Evolutionary conservation across 2,797 vertebrate genomes (phyloP).

Genomic region (Danio kyathit): DNA sequence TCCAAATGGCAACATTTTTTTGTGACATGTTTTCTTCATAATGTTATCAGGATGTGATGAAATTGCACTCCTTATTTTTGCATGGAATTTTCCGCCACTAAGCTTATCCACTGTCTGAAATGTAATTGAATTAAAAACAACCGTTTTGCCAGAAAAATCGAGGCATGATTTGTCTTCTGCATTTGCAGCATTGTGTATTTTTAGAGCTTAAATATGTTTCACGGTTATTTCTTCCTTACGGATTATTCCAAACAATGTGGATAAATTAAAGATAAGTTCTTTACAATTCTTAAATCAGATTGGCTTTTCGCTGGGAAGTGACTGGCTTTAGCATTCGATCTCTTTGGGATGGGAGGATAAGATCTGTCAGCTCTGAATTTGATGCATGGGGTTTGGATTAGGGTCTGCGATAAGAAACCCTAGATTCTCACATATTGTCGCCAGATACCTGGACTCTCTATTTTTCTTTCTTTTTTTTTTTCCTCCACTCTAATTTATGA

Average conservation of each 20-base stretch:
- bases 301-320: slow-evolving; percentile 9
- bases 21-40: too few relatives aligned
- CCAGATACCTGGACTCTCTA: slow-evolving; percentile 9
- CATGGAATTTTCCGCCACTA: neutral
- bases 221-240: neutral
- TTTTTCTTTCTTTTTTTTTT: slow-evolving; percentile 19
- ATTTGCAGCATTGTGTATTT: slow-evolving; percentile 1
- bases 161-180: slow-evolving; percentile 9
- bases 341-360: neutral
- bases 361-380: slow-evolving; percentile 17
- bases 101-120: neutral
- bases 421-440: slow-evolving; percentile 8
- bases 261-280: neutral
- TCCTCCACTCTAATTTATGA: neutral
- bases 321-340: slow-evolving; percentile 7
- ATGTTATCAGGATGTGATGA: neutral
- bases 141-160: neutral
- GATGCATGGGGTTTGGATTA: slow-evolving; percentile 27
- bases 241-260: neutral
- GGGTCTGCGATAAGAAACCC: slow-evolving; percentile 18
- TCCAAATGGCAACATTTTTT: neutral
- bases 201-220: neutral
- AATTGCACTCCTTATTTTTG: neutral
- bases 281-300: neutral
- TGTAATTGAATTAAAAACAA: neutral